Conservation (phyloP, 2,797 vertebrate species). For the Lophotriccus pileatus region DNA sequence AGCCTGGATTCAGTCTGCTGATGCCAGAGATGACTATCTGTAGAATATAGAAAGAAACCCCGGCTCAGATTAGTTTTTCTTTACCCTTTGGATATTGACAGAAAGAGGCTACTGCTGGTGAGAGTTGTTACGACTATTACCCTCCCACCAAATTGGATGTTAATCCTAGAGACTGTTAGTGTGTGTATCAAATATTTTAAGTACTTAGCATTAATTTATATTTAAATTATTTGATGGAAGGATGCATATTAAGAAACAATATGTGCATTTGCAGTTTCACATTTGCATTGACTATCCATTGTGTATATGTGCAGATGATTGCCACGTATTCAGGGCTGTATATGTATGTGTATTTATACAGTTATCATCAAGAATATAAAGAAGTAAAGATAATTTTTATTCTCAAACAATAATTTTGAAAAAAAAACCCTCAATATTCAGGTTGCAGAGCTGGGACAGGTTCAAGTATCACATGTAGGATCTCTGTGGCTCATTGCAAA, state of each 20-base stretch:
- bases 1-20: slow-evolving; percentile 11
- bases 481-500: not conserved
- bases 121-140: not conserved
- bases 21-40: slow-evolving; percentile 26
- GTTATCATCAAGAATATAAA: not conserved
- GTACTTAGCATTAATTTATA: not conserved
- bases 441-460: not conserved
- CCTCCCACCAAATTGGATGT: not conserved
- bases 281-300: not conserved
- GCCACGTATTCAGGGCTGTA: rapidly evolving
- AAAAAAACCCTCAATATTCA: rapidly evolving
- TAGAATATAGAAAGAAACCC: not conserved
- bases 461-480: not conserved
- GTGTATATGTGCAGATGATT: not conserved
- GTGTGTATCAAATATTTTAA: not conserved
- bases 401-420: not conserved
- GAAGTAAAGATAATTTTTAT: not conserved
- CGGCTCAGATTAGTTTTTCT: not conserved
- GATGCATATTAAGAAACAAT: not conserved
- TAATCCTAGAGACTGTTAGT: not conserved
- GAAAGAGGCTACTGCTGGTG: not conserved
- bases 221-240: not conserved
- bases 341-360: not conserved
- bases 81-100: not conserved
- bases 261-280: not conserved